Base-by-base conservation (phyloP, 2,113 vertebrate species). In the Pleuronectes platessa region DNA sequence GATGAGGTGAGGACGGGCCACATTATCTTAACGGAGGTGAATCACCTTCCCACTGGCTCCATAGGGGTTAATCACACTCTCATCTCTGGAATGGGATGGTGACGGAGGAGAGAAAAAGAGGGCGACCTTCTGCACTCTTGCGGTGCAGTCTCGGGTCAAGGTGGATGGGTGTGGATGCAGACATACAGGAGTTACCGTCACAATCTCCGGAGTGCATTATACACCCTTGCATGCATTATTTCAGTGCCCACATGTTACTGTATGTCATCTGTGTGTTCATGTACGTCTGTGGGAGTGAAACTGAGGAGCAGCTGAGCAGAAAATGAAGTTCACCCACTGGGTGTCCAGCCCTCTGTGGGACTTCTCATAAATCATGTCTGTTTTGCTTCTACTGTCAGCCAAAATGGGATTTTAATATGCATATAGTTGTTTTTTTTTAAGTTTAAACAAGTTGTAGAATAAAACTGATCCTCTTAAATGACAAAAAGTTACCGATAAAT, bases 1-100 rank as follows among this genome's bases (percentile, higher is more conserved):
- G 85, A 92, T 90, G 86, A 91, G 84, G 68, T 85, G 78, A 86
- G 68, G 68, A 86, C 42, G 24, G 67, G 76, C 40, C 78, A 63
- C 90, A 90, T 88, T 89, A 89, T 72, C 79, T 86, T 90, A 83
- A 82, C 71, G 31, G 74, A 91, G 82, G 84, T 84, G 85, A 85
- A 79, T 84, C 87, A 89, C 87, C 88, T 89, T 89, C 83, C 82
- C 65, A 49, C 67, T 21, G 60, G 81, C 73, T 79, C 86, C 78
- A 55, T 0, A 21, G 78, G 79, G 85, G 84, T 90, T 89, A 87
- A 86, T 88, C 84, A 72, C 82, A 68, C 76, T 53, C 74, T 84
- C 72, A 76, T 81, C 71, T 65, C 1, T 60, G 56, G 62, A 82
- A 86, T 54, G 68, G 72, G 74, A 56, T 37, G 54, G 61, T 45